These are phyloP conservation scores for Eueides isabella DNA, from an alignment of 1,140 invertebrate species.

Conservation along the genomic window DNA sequence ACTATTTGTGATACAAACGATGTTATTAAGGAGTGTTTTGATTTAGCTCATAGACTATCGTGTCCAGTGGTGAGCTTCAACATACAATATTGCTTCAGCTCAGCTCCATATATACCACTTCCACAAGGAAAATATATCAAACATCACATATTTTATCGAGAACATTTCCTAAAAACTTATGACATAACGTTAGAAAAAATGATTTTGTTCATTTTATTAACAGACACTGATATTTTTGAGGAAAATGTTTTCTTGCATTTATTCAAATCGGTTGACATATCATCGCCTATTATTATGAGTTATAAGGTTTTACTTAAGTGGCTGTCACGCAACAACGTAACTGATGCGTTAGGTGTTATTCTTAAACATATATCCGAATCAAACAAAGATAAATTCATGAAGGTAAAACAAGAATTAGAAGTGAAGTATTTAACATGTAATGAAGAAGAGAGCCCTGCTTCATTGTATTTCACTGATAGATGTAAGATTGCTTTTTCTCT, in stretches of 20 bases:
- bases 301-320: slow-evolving; percentile 16
- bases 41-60: slow-evolving; percentile 45
- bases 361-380: slow-evolving; percentile 13
- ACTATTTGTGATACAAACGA: slow-evolving; percentile 40
- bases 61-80: slow-evolving; percentile 54
- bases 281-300: neutral
- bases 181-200: slow-evolving; percentile 44
- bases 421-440: neutral
- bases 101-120: slow-evolving; percentile 44
- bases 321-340: slow-evolving; percentile 4
- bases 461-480: slow-evolving; percentile 18
- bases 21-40: slow-evolving; percentile 46
- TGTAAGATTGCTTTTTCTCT: slow-evolving; percentile 14
- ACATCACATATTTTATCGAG: slow-evolving; percentile 32
- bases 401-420: neutral
- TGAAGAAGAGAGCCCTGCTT: neutral
- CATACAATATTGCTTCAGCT: slow-evolving; percentile 46
- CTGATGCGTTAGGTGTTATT: slow-evolving; percentile 1
- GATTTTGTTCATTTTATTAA: slow-evolving; percentile 45
- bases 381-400: slow-evolving; percentile 11
- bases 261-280: slow-evolving; percentile 16
- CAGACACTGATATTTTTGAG: slow-evolving; percentile 42
- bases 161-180: slow-evolving; percentile 43
- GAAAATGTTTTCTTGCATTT: slow-evolving; percentile 39
- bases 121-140: neutral